Base-by-base conservation (phyloP, 2,888 invertebrate species). In the Ctenicera cuprea region DNA sequence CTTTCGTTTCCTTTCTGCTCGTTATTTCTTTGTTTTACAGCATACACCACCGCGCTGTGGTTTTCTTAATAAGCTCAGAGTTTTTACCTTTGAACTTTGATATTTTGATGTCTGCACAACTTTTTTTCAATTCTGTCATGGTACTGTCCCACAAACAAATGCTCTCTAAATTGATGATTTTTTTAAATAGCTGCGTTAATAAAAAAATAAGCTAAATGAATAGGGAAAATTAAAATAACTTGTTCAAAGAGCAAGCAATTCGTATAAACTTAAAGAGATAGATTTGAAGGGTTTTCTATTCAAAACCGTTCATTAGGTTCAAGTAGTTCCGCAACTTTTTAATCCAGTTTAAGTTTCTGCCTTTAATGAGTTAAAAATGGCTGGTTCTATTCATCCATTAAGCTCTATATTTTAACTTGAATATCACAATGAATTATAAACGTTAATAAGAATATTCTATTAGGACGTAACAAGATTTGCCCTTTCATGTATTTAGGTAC, bases 291-390 rank as follows among this genome's bases (percentile, higher is more conserved):
- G 57, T 69, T 61, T 69, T 33, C 61, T 38, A 69, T 69, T 69
- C 68, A 69, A 61, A 59, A 61, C 59, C 16, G 61, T 61, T 66
- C 72, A 62, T 66, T 65, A 62, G 73, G 61, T 73, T 75, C 70
- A 62, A 65, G 72, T 64, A 72, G 67, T 69, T 65, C 64, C 61
- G 48, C 48, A 77, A 76, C 61, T 74, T 76, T 73, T 77, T 75
- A 77, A 78, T 77, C 74, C 75, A 74, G 75, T 78, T 78, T 76
- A 76, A 78, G 75, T 78, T 76, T 76, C 71, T 71, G 64, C 41
- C 50, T 70, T 70, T 78, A 78, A 78, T 76, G 76, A 78, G 78
- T 68, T 74, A 76, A 77, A 76, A 73, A 70, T 64, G 72, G 64
- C 61, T 22, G 62, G 22, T 26, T 52, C n/a, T 67, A 38, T 69